Percentiles rank a stretch among this genome's conserved stretches.
Conservation (phyloP, 2,888 invertebrate genomes). For the Microctonus brassicae region DNA sequence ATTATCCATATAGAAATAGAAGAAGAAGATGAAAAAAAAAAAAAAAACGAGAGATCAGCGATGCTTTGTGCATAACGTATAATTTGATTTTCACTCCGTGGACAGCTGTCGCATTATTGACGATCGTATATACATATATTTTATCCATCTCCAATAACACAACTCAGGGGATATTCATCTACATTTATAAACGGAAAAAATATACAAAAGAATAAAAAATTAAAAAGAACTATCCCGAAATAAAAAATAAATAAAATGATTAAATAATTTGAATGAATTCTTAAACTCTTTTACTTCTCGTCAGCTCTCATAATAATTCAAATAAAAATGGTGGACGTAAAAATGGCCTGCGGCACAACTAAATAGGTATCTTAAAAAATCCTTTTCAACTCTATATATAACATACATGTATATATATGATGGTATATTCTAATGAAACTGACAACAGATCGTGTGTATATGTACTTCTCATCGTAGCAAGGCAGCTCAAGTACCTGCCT, state of each 20-base stretch:
- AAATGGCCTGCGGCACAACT: slow-evolving; percentile 22
- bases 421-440: background rate
- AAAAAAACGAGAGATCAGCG: slow-evolving; percentile 61
- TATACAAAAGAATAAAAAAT: background rate
- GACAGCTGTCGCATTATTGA: slow-evolving; percentile 66
- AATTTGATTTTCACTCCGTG: slow-evolving; percentile 67
- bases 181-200: background rate
- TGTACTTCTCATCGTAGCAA: slow-evolving; percentile 30
- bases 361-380: background rate
- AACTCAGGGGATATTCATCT: background rate
- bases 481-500: slow-evolving; percentile 52
- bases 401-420: background rate
- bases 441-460: background rate
- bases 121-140: slow-evolving; percentile 17
- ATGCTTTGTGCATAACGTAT: slow-evolving; percentile 66
- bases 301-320: background rate
- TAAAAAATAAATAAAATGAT: background rate
- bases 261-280: background rate
- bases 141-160: background rate
- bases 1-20: background rate
- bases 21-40: background rate
- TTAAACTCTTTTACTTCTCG: background rate
- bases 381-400: background rate
- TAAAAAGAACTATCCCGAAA: background rate
- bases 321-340: background rate